phyloP scores from a whole-genome alignment of 2,113 vertebrate genomes.

The Mormyrus iriodes region DNA sequence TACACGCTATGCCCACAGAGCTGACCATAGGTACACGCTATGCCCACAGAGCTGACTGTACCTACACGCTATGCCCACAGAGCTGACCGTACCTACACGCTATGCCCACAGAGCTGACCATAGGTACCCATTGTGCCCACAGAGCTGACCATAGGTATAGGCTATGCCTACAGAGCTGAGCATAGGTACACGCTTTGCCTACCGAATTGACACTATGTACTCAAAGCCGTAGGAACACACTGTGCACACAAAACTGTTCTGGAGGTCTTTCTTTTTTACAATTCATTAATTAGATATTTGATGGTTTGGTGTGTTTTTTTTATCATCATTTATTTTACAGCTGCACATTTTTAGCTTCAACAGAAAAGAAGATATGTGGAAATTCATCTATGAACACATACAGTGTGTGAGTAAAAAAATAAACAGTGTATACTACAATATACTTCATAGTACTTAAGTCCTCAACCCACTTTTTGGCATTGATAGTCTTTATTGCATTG shows the following conservation, averaged over 20 bases:
- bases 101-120: not conserved
- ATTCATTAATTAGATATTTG: not conserved
- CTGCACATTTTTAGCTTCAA: constrained; percentile 72
- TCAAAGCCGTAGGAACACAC: not conserved
- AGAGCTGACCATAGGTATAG: not conserved
- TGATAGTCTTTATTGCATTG: not conserved
- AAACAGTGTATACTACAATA: not conserved
- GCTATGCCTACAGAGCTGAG: not conserved
- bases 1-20: no score
- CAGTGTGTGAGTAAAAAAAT: constrained; percentile 61
- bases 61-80: no score
- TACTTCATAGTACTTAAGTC: not conserved
- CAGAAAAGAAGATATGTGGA: constrained; percentile 59
- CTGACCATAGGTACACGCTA: no score
- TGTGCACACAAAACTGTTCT: not conserved
- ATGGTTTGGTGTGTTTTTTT: not conserved
- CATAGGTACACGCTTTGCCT: rapidly evolving
- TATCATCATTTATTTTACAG: constrained; percentile 46
- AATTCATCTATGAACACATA: constrained; percentile 70
- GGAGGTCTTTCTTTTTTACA: not conserved
- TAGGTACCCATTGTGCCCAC: not conserved
- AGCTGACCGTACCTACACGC: not conserved
- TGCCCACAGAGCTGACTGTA: no score
- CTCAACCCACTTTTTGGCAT: not conserved
- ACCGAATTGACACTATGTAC: not conserved